These are phyloP conservation scores for Machaerirhynchus nigripectus DNA, from an alignment of 2,113 vertebrate species.

Conservation along the genomic window DNA sequence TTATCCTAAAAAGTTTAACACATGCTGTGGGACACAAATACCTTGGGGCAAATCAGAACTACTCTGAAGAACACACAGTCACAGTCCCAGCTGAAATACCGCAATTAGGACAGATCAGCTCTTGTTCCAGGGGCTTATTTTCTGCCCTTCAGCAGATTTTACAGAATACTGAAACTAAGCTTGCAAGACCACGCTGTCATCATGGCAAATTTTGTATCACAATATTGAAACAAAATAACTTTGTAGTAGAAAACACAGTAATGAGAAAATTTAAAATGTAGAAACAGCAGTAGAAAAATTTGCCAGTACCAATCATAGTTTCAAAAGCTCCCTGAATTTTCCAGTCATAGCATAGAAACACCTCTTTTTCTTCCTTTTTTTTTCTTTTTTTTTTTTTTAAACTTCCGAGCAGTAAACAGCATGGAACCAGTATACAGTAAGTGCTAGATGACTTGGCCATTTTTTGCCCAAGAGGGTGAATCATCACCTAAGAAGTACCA, in stretches of 20 bases:
- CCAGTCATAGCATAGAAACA: neutral
- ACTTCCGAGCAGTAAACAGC: neutral
- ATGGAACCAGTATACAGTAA: neutral
- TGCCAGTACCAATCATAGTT: neutral
- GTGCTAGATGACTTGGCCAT: neutral
- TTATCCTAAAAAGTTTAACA: neutral
- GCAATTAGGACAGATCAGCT: neutral
- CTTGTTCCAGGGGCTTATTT: neutral
- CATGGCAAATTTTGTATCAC: neutral
- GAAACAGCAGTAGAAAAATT: neutral
- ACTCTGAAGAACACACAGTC: conserved; percentile 7
- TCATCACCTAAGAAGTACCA: neutral
- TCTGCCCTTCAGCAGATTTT: conserved; percentile 4
- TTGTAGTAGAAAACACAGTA: neutral
- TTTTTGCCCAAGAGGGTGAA: neutral
- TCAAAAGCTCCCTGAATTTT: neutral
- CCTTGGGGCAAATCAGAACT: neutral
- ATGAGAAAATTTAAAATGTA: neutral
- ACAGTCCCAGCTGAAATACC: neutral
- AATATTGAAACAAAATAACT: neutral
- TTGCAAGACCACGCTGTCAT: neutral
- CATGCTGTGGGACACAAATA: neutral
- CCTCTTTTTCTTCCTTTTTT: neutral
- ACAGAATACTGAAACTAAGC: neutral
- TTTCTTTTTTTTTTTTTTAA: neutral